Conservation (phyloP, 2,888 invertebrate species). For the Pomacea canaliculata region DNA sequence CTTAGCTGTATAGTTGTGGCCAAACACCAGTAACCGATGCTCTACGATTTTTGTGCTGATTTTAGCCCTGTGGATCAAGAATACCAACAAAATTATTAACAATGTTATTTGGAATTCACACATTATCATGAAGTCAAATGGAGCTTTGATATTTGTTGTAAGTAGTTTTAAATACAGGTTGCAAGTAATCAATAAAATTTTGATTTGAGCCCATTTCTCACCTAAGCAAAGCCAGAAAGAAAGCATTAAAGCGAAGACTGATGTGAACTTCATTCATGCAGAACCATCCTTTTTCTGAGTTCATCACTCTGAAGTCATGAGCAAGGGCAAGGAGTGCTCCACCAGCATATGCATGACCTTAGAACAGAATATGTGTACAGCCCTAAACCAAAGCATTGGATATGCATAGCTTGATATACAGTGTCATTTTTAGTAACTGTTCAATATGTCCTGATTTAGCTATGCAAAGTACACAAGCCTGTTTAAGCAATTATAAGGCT, state of each 20-base stretch:
- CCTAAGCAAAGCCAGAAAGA: constrained; percentile 16
- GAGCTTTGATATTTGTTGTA: too few relatives aligned
- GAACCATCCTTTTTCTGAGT: constrained; percentile 40
- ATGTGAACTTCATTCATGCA: constrained; percentile 40
- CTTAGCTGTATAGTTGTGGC: constrained; percentile 23
- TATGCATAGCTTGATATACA: too few relatives aligned
- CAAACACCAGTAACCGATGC: constrained; percentile 15
- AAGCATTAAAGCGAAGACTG: constrained; percentile 1
- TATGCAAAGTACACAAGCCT: too few relatives aligned
- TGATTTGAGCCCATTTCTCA: background rate
- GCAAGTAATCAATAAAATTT: too few relatives aligned
- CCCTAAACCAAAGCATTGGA: background rate
- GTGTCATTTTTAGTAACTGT: background rate
- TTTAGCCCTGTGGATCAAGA: constrained; percentile 1
- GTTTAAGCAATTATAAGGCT: too few relatives aligned
- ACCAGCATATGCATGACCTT: constrained; percentile 42
- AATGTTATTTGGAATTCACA: too few relatives aligned
- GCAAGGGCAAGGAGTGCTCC: constrained; percentile 41
- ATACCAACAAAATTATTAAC: background rate
- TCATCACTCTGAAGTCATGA: constrained; percentile 44
- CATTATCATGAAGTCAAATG: too few relatives aligned
- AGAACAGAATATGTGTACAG: background rate
- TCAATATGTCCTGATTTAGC: background rate
- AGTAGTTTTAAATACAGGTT: too few relatives aligned
- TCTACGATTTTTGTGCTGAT: background rate